phyloP scores from a whole-genome alignment of 2,888 invertebrate genomes.

The Clitarchus hookeri region DNA sequence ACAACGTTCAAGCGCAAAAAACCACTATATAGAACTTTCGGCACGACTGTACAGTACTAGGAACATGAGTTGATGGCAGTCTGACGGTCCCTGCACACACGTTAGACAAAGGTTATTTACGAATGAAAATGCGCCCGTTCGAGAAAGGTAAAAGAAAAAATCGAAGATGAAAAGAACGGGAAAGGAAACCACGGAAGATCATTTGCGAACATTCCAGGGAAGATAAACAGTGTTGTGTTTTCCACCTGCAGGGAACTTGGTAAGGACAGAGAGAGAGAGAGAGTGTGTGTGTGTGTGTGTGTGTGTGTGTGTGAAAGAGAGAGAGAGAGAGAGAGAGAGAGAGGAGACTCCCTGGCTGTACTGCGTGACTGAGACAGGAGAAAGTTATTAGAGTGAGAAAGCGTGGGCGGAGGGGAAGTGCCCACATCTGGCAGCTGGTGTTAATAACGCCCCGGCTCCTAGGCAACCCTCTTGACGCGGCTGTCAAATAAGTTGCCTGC shows the following conservation, averaged over 20 bases:
- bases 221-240: not conserved
- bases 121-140: no score
- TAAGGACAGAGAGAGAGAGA: no score
- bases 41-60: no score
- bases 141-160: not conserved
- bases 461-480: constrained; percentile 4
- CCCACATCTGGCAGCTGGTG: constrained; percentile 14
- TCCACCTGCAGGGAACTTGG: not conserved
- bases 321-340: not conserved
- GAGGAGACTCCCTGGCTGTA: not conserved
- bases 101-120: no score
- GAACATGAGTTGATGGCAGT: no score
- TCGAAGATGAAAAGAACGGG: not conserved
- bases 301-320: no score
- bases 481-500: constrained; percentile 14
- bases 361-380: not conserved
- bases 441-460: not conserved
- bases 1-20: no score
- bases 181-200: not conserved
- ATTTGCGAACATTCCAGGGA: not conserved
- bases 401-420: not conserved
- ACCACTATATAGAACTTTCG: no score
- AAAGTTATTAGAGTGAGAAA: not conserved
- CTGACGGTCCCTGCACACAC: no score
- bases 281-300: no score